These are phyloP conservation scores for Sander vitreus DNA, from an alignment of 2,113 vertebrate genomes.

Conservation along the genomic window DNA sequence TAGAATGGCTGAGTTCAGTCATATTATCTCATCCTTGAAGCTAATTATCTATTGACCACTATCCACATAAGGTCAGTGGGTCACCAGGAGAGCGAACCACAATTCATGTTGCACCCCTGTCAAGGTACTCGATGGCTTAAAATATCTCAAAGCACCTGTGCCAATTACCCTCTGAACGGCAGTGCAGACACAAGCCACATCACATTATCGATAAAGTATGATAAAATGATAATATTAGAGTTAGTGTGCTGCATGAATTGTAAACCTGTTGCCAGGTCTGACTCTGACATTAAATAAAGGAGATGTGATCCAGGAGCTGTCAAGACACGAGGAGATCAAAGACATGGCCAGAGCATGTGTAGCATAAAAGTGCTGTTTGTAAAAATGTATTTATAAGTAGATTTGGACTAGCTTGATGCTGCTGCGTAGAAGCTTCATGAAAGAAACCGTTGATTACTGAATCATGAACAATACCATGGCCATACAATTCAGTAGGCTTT, in stretches of 20 bases:
- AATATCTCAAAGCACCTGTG: constrained; percentile 34
- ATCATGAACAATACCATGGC: constrained; percentile 14
- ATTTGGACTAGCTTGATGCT: constrained; percentile 35
- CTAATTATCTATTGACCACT: constrained; percentile 34
- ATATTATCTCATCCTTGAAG: not conserved
- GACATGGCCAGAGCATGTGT: constrained; percentile 27
- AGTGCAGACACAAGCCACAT: not conserved
- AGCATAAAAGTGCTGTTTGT: constrained; percentile 32
- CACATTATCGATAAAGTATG: not conserved
- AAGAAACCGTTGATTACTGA: constrained; percentile 32
- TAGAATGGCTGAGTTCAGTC: not conserved
- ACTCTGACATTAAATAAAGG: constrained; percentile 22
- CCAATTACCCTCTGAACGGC: constrained; percentile 17
- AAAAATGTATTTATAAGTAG: constrained; percentile 38
- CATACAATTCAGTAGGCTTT: constrained; percentile 20
- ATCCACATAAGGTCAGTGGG: not conserved
- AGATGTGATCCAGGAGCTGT: constrained; percentile 52
- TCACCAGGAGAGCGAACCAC: not conserved
- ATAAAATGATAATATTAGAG: not conserved
- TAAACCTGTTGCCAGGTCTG: not conserved
- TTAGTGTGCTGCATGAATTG: not conserved
- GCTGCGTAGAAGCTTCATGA: constrained; percentile 17
- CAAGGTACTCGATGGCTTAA: constrained; percentile 16
- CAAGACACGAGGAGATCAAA: constrained; percentile 54
- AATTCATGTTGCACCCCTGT: constrained; percentile 34